A percentile compares a stretch with the other conserved stretches of the same genome.
phyloP scores from a whole-genome alignment of 2,888 invertebrate genomes.

The Exephanes ischioxanthus region DNA sequence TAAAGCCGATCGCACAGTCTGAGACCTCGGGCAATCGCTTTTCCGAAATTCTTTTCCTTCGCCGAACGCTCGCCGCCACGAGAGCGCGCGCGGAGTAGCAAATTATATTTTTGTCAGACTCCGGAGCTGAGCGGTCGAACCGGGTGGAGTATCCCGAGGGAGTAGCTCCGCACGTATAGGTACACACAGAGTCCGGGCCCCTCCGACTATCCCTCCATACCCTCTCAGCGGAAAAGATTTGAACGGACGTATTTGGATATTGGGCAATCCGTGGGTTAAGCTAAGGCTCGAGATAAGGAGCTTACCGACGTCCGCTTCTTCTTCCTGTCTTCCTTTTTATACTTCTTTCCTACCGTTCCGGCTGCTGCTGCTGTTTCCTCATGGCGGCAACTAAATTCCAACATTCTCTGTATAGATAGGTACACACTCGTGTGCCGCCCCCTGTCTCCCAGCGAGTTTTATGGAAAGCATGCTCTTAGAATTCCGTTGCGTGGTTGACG shows the following conservation, averaged over 20 bases:
- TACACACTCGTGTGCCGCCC: constrained; percentile 36
- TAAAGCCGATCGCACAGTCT: constrained; percentile 60
- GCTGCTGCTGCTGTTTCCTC: constrained; percentile 29
- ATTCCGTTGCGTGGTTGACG: constrained; percentile 63
- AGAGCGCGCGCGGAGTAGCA: neutral
- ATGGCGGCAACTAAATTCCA: constrained; percentile 44
- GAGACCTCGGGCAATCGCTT: constrained; percentile 38
- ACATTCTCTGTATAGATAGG: constrained; percentile 45
- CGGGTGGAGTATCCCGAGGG: constrained; percentile 2
- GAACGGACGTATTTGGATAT: constrained; percentile 60
- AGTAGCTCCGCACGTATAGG: neutral
- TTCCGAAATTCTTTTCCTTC: constrained; percentile 24
- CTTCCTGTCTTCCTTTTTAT: constrained; percentile 27
- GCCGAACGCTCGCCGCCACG: neutral
- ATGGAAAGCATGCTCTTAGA: constrained; percentile 68
- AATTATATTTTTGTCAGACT: constrained; percentile 28
- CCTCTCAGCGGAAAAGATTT: constrained; percentile 35
- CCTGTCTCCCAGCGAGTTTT: constrained; percentile 53
- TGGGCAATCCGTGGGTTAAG: constrained; percentile 57
- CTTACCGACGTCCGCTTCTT: constrained; percentile 46
- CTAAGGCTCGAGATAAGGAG: constrained; percentile 48
- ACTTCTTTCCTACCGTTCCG: constrained; percentile 1
- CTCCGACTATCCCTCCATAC: constrained; percentile 1
- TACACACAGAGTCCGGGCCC: neutral
- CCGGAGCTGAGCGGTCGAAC: neutral